Base-by-base conservation (phyloP, 2,797 vertebrate species). In the Hyperoplus lanceolatus region DNA sequence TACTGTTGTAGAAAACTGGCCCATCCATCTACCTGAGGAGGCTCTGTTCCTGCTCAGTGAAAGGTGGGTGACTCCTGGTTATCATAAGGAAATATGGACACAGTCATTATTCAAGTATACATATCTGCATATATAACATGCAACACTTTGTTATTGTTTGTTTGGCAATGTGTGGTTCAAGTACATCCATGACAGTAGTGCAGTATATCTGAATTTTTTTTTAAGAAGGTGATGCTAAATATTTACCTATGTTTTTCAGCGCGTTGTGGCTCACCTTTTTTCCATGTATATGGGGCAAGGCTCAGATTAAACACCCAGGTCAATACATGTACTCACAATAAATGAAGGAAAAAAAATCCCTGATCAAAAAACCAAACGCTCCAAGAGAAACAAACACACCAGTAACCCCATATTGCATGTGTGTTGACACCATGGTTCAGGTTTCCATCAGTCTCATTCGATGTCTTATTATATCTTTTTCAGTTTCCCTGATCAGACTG, bases 401-500 rank as follows among this genome's bases (percentile, higher is more conserved):
- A 42, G 18, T 50, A 2, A 63, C 9, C 13, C 6, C 10, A 70
- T 48, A n/a, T 16, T 11, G 6, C 4, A n/a, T 11, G 1, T 16
- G 4, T 15, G 42, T 55, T 57, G 53, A 55, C 38, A 21, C 53
- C 12, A 21, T 42, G 14, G 55, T 38, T 55, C 39, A 50, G 13
- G 5, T 41, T 38, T 83, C 5, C 0, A 15, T 70, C 36, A 10
- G 15, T 45, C 45, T 46, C 18, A 7, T 72, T 77, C 53, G 6
- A 4, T 64, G 15, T n/a, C n/a, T 56, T 39, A 16, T 65, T 63
- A 9, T 1, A 5, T 55, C 77, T 91, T 21, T 69, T 85, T 68
- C 88, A 98, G 97, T 89, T 97, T 98, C 89, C 94, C 95, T 79
- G 97, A 97, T 92, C 95, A 95, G 92, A 94, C 95, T 4, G 96